These are phyloP conservation scores for Tauraco hartlaubi DNA, from an alignment of 2,797 vertebrate genomes.

Conservation along the genomic window DNA sequence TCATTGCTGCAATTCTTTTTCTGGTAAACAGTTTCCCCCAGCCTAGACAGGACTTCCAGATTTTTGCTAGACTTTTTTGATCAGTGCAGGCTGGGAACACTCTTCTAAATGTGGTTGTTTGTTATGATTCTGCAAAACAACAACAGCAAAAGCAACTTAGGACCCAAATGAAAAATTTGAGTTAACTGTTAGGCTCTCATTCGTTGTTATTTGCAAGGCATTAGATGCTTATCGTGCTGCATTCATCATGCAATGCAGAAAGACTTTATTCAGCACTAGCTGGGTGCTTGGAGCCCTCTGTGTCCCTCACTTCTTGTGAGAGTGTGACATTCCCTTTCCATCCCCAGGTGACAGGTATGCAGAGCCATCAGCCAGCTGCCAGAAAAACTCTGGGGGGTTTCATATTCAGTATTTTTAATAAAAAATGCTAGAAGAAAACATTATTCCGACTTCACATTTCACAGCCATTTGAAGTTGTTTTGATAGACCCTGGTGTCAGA, in stretches of 20 bases:
- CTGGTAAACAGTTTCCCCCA: not conserved
- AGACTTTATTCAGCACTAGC: not conserved
- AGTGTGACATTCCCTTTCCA: not conserved
- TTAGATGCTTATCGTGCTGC: accelerated
- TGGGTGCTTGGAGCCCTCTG: not conserved
- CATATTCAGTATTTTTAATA: not conserved
- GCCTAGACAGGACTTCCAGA: not conserved
- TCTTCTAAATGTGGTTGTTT: not conserved
- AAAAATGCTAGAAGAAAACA: not conserved
- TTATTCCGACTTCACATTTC: not conserved
- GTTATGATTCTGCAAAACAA: not conserved
- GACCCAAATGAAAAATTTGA: not conserved
- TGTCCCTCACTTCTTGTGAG: not conserved
- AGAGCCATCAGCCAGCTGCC: not conserved
- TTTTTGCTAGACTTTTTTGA: not conserved
- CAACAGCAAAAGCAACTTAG: not conserved
- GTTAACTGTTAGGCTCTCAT: not conserved
- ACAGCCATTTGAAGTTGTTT: not conserved
- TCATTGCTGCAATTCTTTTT: not conserved
- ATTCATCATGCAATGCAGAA: not conserved
- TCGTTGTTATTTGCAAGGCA: not conserved
- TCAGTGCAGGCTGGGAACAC: not conserved
- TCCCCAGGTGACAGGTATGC: not conserved
- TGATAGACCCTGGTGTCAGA: not conserved
- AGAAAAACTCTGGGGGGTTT: not conserved